These are phyloP conservation scores for Drosophila nr. perissopoda DNA, from an alignment of 2,888 invertebrate genomes.

Conservation along the genomic window DNA sequence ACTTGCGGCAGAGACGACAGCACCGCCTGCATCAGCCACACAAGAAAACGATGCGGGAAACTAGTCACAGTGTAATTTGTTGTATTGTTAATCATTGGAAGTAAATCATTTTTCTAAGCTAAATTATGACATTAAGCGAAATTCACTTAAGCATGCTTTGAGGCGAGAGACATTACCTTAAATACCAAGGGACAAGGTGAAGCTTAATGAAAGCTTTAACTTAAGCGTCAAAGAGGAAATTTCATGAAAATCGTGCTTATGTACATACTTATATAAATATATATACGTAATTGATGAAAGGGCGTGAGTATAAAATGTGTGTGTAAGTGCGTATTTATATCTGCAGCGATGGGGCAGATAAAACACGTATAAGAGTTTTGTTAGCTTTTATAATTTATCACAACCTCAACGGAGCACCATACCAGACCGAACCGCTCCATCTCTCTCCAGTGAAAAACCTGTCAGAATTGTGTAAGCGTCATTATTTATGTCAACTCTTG, in stretches of 20 bases:
- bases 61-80: conserved; percentile 24
- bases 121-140: conserved; percentile 1
- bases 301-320: conserved; percentile 3
- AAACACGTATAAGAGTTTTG: conserved; percentile 57
- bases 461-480: conserved; percentile 47
- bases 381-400: conserved; percentile 57
- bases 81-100: conserved; percentile 27
- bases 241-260: background rate
- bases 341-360: conserved; percentile 41
- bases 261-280: background rate
- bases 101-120: conserved; percentile 35
- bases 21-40: conserved; percentile 8
- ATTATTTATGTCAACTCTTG: conserved; percentile 52
- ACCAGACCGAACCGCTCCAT: background rate
- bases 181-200: background rate
- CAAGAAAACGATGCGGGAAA: conserved; percentile 3
- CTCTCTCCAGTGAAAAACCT: conserved; percentile 41
- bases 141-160: background rate
- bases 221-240: background rate
- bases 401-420: conserved; percentile 24
- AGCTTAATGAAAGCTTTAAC: background rate
- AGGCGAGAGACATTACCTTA: background rate
- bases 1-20: conserved; percentile 54
- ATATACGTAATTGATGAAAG: conserved; percentile 1
- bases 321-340: conserved; percentile 15